Conservation (phyloP, 2,113 vertebrate genomes). For the Gasterosteus aculeatus region DNA sequence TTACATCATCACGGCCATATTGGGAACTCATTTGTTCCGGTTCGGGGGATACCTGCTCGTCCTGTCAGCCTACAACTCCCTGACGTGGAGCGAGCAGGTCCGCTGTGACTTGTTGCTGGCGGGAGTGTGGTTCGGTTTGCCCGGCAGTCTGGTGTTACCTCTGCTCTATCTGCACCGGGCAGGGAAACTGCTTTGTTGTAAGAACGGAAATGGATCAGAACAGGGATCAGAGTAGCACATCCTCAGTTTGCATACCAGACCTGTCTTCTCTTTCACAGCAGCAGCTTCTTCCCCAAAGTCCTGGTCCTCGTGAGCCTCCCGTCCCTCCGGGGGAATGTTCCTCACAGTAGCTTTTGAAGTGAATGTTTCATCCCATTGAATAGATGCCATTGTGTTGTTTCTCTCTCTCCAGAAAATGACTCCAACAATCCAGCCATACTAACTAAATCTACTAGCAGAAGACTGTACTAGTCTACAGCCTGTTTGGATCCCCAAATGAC, state of each 20-base stretch:
- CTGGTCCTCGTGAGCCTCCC: not conserved
- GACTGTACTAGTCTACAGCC: too few species aligned
- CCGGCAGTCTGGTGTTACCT: conserved; percentile 15
- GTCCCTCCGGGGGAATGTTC: not conserved
- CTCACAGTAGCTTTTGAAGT: too few species aligned
- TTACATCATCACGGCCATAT: conserved; percentile 1
- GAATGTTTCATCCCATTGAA: not conserved
- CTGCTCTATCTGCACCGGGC: conserved; percentile 19
- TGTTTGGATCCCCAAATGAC: too few species aligned
- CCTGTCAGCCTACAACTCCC: not conserved
- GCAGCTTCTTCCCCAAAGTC: too few species aligned
- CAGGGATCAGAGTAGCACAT: not conserved
- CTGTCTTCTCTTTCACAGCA: too few species aligned
- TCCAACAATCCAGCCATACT: too few species aligned
- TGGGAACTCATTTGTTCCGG: not conserved
- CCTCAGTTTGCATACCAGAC: not conserved
- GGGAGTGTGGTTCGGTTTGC: not conserved
- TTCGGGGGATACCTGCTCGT: not conserved
- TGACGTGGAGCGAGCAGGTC: fast-evolving
- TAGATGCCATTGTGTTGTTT: not conserved
- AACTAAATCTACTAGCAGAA: not conserved
- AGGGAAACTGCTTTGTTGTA: not conserved
- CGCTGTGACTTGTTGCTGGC: not conserved
- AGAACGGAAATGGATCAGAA: not conserved
- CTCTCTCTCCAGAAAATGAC: too few species aligned